Conservation (phyloP, 2,113 vertebrate species). For the Romanogobio albipinnatus region DNA sequence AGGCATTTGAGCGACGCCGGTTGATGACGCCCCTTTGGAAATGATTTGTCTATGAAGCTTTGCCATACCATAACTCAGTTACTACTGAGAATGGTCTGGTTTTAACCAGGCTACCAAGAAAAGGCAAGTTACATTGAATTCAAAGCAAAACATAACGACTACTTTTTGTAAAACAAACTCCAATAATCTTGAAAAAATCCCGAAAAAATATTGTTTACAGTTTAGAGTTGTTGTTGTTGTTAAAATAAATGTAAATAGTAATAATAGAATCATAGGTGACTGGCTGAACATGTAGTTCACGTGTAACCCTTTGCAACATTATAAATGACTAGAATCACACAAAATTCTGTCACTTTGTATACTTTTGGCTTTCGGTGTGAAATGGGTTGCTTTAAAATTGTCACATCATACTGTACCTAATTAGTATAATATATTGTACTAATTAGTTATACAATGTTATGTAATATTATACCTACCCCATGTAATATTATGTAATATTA, state of each 20-base stretch:
- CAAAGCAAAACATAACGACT: no score
- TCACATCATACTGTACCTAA: not conserved
- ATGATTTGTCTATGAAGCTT: no score
- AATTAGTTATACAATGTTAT: not conserved
- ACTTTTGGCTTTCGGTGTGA: not conserved
- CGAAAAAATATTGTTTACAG: not conserved
- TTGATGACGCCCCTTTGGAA: no score
- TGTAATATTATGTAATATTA: not conserved
- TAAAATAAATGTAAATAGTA: not conserved
- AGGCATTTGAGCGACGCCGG: no score
- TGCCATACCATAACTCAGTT: no score
- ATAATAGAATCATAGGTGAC: not conserved
- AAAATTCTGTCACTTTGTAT: not conserved
- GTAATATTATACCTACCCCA: not conserved
- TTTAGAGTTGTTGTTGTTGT: not conserved
- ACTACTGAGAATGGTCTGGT: no score
- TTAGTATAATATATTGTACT: not conserved
- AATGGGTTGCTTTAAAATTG: not conserved
- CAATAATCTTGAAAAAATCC: no score
- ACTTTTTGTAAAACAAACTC: no score
- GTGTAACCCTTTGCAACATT: not conserved
- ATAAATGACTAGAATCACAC: not conserved
- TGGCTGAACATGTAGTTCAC: not conserved
- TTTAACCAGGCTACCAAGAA: no score
- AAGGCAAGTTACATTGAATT: no score